These are phyloP conservation scores for Coremacera marginata DNA, from an alignment of 2,888 invertebrate genomes.

Conservation along the genomic window DNA sequence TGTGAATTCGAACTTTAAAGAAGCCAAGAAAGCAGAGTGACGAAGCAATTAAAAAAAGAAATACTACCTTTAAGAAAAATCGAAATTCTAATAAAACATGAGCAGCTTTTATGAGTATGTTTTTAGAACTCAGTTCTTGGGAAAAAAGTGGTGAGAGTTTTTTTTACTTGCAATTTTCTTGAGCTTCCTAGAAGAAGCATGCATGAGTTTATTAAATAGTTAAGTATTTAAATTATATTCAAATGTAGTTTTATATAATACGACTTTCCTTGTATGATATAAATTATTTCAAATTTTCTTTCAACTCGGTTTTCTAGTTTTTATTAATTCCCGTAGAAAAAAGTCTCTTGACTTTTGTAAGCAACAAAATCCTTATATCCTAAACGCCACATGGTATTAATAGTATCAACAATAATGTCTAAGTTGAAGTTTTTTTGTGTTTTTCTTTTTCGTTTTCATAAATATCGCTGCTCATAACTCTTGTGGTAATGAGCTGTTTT, in stretches of 20 bases:
- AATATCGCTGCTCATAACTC: not conserved
- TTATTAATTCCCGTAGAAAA: no score
- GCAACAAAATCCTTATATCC: no score
- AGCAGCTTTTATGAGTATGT: constrained; percentile 8
- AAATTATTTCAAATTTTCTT: no score
- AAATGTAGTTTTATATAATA: no score
- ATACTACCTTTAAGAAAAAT: no score
- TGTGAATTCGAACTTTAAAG: not conserved
- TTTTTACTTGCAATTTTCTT: not conserved
- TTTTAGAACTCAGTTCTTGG: not conserved
- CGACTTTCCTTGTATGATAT: no score
- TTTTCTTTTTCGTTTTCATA: not conserved
- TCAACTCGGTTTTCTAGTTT: no score
- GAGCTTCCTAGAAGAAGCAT: not conserved
- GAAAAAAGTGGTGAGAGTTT: constrained; percentile 12
- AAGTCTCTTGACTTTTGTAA: no score
- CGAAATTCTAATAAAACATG: not conserved
- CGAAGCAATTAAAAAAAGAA: not conserved
- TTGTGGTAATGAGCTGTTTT: constrained; percentile 13
- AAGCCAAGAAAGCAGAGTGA: not conserved
- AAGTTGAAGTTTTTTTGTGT: not conserved
- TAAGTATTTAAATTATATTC: no score
- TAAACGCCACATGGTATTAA: no score
- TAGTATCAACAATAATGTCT: not conserved
- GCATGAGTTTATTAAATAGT: no score